Conservation (phyloP, 2,113 vertebrate species). For the Neopipo cinnamomea region DNA sequence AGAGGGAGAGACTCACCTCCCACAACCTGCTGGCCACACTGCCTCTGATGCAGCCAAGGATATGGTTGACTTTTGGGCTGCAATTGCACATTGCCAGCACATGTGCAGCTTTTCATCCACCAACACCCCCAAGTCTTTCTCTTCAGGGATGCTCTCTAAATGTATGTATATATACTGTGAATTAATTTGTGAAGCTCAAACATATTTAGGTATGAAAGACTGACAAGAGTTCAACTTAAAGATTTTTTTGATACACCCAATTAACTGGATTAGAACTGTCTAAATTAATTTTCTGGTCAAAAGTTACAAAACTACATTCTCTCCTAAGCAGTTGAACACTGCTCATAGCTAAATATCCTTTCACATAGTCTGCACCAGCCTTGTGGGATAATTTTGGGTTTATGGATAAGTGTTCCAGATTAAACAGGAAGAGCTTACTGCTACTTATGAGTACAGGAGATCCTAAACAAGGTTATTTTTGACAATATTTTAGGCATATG, state of each 20-base stretch:
- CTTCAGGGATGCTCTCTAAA: neutral
- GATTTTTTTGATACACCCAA: neutral
- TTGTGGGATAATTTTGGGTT: neutral
- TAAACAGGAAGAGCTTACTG: neutral
- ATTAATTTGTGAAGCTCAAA: neutral
- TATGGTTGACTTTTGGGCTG: neutral
- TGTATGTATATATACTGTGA: neutral
- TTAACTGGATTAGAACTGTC: neutral
- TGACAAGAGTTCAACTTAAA: neutral
- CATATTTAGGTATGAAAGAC: neutral
- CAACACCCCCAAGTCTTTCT: neutral
- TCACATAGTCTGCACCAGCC: neutral
- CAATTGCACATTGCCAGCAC: neutral
- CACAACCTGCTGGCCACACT: fast-evolving
- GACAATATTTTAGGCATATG: neutral
- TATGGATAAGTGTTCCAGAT: neutral
- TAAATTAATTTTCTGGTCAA: neutral
- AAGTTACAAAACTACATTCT: neutral
- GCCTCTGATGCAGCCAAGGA: neutral
- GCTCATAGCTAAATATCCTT: neutral
- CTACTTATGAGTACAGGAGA: neutral
- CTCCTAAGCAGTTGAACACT: neutral
- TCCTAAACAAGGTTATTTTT: neutral
- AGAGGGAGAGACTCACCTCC: neutral
- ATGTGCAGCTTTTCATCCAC: neutral